A percentile compares a stretch with the other conserved stretches of the same genome.
Evolutionary conservation across 2,113 vertebrate genomes (phyloP).

Genomic region (Microtus ochrogaster): DNA sequence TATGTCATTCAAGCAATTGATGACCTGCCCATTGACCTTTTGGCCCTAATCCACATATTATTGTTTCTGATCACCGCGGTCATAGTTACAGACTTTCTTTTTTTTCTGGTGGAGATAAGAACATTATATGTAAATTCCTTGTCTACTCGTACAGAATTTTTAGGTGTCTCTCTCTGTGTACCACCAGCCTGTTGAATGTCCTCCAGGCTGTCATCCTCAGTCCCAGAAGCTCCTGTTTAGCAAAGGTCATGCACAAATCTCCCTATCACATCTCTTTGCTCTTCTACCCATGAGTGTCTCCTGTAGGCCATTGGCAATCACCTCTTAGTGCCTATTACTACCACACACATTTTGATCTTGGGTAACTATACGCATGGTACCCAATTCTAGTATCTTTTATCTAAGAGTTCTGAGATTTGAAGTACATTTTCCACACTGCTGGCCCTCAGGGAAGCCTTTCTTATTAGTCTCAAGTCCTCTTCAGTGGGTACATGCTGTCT

Average conservation of each 20-base stretch:
- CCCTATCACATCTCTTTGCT: no score
- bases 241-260: not conserved
- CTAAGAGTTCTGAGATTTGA: no score
- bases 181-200: not conserved
- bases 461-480: no score
- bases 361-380: not conserved
- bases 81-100: not conserved
- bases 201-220: constrained; percentile 23
- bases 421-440: no score
- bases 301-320: no score
- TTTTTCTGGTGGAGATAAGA: not conserved
- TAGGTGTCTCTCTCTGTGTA: not conserved
- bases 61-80: not conserved
- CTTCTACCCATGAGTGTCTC: no score
- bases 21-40: no score
- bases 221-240: not conserved
- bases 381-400: not conserved
- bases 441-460: no score
- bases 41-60: no score
- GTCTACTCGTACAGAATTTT: not conserved
- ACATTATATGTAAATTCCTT: not conserved
- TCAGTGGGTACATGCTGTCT: no score
- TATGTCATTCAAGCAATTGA: no score
- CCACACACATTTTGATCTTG: not conserved
- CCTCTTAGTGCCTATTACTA: no score